Evolutionary conservation across 2,888 invertebrate species (phyloP).

Genomic region (Liposcelis brunnea): DNA sequence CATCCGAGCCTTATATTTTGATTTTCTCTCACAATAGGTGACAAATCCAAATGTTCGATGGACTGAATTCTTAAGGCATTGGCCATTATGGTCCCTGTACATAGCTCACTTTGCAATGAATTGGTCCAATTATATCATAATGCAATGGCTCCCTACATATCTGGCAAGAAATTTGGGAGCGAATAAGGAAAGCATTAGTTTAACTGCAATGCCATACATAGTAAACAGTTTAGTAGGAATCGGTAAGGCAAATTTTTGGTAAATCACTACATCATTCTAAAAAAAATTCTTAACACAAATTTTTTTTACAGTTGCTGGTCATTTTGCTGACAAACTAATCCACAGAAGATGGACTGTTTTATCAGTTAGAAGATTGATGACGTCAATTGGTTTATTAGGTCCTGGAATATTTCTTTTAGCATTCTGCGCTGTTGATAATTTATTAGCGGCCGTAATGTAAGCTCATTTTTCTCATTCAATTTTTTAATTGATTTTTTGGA

Average conservation of each 20-base stretch:
- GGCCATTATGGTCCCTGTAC: constrained; percentile 56
- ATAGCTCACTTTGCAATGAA: constrained; percentile 64
- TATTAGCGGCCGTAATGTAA: constrained; percentile 47
- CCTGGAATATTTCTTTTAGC: constrained; percentile 52
- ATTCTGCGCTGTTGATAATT: constrained; percentile 50
- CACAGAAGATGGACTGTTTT: constrained; percentile 43
- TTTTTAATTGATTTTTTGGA: constrained; percentile 10
- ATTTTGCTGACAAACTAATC: constrained; percentile 49
- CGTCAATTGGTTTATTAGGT: constrained; percentile 48
- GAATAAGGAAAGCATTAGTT: constrained; percentile 47
- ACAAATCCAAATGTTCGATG: constrained; percentile 38
- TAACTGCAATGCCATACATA: constrained; percentile 55
- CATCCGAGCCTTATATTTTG: constrained; percentile 1
- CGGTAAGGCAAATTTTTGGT: constrained; percentile 28
- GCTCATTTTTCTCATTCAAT: constrained; percentile 19
- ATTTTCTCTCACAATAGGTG: constrained; percentile 24
- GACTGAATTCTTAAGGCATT: constrained; percentile 45
- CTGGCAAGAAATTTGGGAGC: constrained; percentile 43
- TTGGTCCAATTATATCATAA: constrained; percentile 62
- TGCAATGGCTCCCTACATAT: constrained; percentile 65
- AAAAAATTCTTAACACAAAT: background rate
- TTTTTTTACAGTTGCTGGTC: constrained; percentile 39
- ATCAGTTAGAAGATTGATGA: constrained; percentile 53
- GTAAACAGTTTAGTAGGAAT: constrained; percentile 54
- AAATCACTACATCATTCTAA: background rate